These are phyloP conservation scores for Melanerpes aurifrons DNA, from an alignment of 2,113 vertebrate species.

Conservation along the genomic window DNA sequence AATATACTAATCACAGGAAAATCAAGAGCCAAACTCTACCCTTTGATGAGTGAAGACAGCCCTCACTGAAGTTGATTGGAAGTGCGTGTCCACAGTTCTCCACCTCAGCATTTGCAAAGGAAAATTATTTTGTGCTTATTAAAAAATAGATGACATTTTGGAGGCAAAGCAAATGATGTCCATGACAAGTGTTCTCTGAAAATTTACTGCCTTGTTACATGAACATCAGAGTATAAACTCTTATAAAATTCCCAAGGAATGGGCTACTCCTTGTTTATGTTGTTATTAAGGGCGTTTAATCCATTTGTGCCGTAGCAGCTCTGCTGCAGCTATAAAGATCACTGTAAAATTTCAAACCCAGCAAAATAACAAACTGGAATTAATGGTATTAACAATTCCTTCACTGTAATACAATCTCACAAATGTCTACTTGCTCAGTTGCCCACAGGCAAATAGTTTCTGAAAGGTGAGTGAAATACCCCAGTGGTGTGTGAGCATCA, in stretches of 20 bases:
- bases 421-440: background rate
- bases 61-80: background rate
- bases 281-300: background rate
- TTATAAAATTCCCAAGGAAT: background rate
- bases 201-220: background rate
- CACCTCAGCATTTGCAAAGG: slow-evolving; percentile 2
- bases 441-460: slow-evolving; percentile 36
- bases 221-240: background rate
- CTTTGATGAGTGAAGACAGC: slow-evolving; percentile 17
- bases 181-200: background rate
- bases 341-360: background rate
- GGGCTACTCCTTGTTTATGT: background rate
- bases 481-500: rapidly evolving
- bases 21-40: slow-evolving; percentile 41
- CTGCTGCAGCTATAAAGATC: background rate
- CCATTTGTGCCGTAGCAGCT: background rate
- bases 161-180: slow-evolving; percentile 16
- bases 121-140: background rate
- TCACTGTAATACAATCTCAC: background rate
- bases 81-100: slow-evolving; percentile 2
- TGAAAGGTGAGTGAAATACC: background rate
- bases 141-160: background rate
- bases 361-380: background rate
- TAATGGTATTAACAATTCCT: background rate
- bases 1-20: slow-evolving; percentile 53